These are phyloP conservation scores for Scelioninae gen. 1 DNA, from an alignment of 2,888 invertebrate species.

Conservation along the genomic window DNA sequence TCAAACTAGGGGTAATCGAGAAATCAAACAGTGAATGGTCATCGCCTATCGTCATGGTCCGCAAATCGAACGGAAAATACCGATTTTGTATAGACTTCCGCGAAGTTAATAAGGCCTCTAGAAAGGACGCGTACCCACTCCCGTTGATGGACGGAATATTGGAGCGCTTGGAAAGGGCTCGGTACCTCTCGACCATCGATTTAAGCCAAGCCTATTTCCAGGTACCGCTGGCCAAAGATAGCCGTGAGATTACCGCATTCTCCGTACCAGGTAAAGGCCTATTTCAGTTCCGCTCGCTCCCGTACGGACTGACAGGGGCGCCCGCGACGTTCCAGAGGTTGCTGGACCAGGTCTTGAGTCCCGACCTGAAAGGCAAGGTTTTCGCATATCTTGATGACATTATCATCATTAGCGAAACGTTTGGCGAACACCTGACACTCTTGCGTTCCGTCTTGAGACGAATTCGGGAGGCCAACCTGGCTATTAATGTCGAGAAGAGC, in stretches of 20 bases:
- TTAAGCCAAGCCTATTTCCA: no score
- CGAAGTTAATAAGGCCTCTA: no score
- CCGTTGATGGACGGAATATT: no score
- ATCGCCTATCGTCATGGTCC: not conserved
- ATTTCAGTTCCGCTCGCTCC: constrained; percentile 63
- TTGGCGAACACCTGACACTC: no score
- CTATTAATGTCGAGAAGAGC: not conserved
- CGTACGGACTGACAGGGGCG: constrained; percentile 63
- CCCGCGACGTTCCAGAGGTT: constrained; percentile 69
- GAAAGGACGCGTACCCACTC: not conserved
- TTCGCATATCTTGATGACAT: no score
- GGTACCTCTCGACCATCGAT: constrained; percentile 69
- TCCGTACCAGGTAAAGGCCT: constrained; percentile 62
- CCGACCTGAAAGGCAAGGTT: no score
- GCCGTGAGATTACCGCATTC: constrained; percentile 65
- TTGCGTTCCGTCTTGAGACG: not conserved
- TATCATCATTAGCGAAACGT: no score
- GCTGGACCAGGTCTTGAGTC: constrained; percentile 38
- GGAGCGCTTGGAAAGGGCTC: constrained; percentile 39
- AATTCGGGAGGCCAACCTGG: not conserved
- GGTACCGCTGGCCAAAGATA: constrained; percentile 37
- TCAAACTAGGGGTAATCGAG: constrained; percentile 58
- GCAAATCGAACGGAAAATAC: not conserved
- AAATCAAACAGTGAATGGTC: constrained; percentile 46
- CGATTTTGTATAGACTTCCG: constrained; percentile 5